Evolutionary conservation across 2,113 vertebrate genomes (phyloP), one percentile per base, ranked within the genome.

Genomic region (Anhinga rufa): DNA sequence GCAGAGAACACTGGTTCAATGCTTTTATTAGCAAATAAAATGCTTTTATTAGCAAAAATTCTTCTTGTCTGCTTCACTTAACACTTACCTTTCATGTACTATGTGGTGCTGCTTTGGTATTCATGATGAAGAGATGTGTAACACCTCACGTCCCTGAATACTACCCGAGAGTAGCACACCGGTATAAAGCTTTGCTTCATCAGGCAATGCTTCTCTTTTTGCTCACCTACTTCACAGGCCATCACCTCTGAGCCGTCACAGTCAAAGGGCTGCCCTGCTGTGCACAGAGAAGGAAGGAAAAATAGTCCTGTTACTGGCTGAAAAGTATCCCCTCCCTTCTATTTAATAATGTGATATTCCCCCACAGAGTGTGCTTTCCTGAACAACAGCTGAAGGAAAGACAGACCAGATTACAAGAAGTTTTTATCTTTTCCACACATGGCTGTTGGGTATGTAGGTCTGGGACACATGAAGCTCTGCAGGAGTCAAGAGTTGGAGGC

Each of bases 31-130:
- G 81, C 65, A 89, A 89, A 91, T n/a, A n/a, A n/a, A 68, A 7
- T 76, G 74, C 55, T 91, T 95, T 87, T 75, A 92, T 95, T 91
- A 92, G 81, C 65, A 89, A 89, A 91, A 95, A 40, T 44, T 71
- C 70, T 44, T 68, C 25, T 65, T 84, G 80, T 40, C 69, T 61
- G 69, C 91, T 91, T 92, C 91, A 92, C 78, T 89, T 84, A 89
- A 78, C 48, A n/a, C 58, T 46, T 64, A 26, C 18, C 38, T 95
- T 91, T 91, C 86, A 51, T 55, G 74, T 82, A 17, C 36, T 44
- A 18, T 36, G 48, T 0, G 0, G 38, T 20, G 61, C 69, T 87
- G 52, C 86, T 94, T 92, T 82, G 78, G 24, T 76, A 89, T 92
- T 87, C 89, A 57, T 4, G 6, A 57, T 48, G 61, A 92, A 82